These are phyloP conservation scores for Acanthacorydalis orientalis DNA, from an alignment of 2,888 invertebrate species.

Conservation along the genomic window DNA sequence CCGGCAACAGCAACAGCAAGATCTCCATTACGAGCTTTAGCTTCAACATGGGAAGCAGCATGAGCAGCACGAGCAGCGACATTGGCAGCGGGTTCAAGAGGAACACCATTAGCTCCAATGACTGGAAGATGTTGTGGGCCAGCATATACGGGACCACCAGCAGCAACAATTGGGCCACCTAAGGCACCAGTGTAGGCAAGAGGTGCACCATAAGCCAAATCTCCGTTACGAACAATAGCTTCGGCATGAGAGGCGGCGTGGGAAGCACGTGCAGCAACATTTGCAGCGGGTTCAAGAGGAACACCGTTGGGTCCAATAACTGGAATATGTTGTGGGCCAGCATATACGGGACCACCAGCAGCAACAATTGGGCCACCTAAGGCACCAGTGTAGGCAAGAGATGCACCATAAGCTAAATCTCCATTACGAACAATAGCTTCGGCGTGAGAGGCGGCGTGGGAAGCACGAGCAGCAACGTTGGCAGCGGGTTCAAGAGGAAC, in stretches of 20 bases:
- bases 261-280: conserved; percentile 5
- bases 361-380: background rate
- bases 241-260: conserved; percentile 15
- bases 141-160: background rate
- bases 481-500: conserved; percentile 6
- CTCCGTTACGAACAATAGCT: conserved; percentile 34
- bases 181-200: background rate
- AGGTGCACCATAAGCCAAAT: conserved; percentile 12
- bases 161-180: background rate
- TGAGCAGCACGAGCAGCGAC: conserved; percentile 2
- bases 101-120: conserved; percentile 3
- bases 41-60: background rate
- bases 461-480: conserved; percentile 5
- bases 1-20: conserved; percentile 31
- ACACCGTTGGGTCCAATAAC: conserved; percentile 4
- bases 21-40: conserved; percentile 8
- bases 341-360: background rate
- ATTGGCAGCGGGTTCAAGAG: conserved; percentile 3
- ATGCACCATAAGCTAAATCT: conserved; percentile 15
- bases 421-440: conserved; percentile 35
- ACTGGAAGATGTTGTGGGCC: conserved; percentile 3
- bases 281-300: conserved; percentile 5
- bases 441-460: conserved; percentile 7
- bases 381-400: conserved; percentile 16
- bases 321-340: background rate